These are phyloP conservation scores for Hydropsyche tenuis DNA, from an alignment of 1,140 invertebrate species.

Conservation along the genomic window DNA sequence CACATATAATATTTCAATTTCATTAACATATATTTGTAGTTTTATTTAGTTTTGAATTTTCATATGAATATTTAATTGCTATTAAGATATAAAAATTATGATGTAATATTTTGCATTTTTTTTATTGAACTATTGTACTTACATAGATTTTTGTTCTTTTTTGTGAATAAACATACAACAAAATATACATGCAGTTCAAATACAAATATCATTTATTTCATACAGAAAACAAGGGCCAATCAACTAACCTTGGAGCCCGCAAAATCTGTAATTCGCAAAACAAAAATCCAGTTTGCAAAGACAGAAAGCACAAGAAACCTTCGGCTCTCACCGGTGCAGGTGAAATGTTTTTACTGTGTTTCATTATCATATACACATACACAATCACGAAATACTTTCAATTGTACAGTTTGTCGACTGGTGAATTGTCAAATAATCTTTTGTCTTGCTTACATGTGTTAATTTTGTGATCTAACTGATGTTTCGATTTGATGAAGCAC, in stretches of 20 bases:
- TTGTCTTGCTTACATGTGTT: background rate
- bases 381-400: no score
- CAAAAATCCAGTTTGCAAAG: conserved; percentile 59
- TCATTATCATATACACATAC: background rate
- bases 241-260: conserved; percentile 55
- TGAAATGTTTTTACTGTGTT: conserved; percentile 40
- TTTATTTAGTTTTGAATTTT: no score
- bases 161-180: background rate
- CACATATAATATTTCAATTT: no score
- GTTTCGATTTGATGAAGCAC: background rate
- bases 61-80: no score
- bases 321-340: conserved; percentile 61
- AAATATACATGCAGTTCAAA: background rate
- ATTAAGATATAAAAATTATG: no score
- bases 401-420: background rate
- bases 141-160: conserved; percentile 5
- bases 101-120: no score
- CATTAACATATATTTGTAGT: no score
- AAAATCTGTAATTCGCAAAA: conserved; percentile 53
- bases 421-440: background rate
- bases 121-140: no score
- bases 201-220: conserved; percentile 21
- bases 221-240: conserved; percentile 54
- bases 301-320: conserved; percentile 59
- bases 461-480: no score